Base-by-base conservation (phyloP, 2,888 invertebrate genomes). In the Callyntrura guangdongensis region DNA sequence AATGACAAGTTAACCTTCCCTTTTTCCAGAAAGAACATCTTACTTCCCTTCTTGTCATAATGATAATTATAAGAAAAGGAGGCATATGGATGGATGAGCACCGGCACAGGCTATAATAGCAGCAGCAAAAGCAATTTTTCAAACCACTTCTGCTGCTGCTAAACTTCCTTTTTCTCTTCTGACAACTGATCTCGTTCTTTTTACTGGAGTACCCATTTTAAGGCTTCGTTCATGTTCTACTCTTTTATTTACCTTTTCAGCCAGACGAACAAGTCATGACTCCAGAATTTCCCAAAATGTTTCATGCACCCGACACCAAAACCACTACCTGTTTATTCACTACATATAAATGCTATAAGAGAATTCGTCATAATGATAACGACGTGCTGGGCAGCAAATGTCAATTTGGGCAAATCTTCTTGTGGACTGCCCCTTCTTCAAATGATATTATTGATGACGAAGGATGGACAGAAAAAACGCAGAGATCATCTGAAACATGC, bases 1-100 rank as follows among this genome's bases (percentile, higher is more conserved):
- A 86, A 69, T 90, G 90, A 90, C 90, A 90, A 49, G 90, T 90
- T 79, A 90, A 86, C 90, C 90, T 90, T 86, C 86, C 90, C 61
- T 77, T 56, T 89, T 90, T 82, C 72, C 59, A 59, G 27, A 82
- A 86, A 85, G 69, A 86, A 81, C 67, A 90, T 49, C 89, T 82
- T 90, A 86, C 56, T 84, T 77, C 67, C 64, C 79, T 27, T 72
- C 88, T 86, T 90, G 81, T 86, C 86, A 82, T 90, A 86, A 86
- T 88, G 72, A 86, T 86, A 90, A 85, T 90, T 89, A 89, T 81
- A 64, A 85, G 56, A 83, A 89, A 22, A 56, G 22, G 69, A 36
- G 36, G 36, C 36, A 36, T 36, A 36, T 36, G 36, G 22, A 53
- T 49, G 72, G 49, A 74, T 84, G 27, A 53, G 20, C 77, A 74